Conservation (phyloP, 2,888 invertebrate species). For the Limenitis camilla region DNA sequence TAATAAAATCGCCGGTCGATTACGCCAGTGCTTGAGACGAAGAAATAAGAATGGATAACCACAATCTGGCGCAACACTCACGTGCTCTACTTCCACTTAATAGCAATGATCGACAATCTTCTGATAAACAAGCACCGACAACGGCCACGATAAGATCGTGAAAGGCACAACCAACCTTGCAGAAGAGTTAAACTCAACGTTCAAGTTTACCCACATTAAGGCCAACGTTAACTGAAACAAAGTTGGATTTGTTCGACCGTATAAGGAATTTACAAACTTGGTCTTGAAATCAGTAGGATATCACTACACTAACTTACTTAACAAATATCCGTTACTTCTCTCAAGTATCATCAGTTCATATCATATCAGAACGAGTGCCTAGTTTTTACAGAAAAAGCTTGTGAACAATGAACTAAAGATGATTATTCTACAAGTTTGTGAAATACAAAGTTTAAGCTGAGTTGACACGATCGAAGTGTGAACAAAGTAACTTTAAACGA, state of each 20-base stretch:
- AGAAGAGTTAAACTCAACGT: constrained; percentile 6
- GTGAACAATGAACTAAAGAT: no score
- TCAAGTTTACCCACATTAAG: constrained; percentile 10
- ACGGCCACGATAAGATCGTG: constrained; percentile 2
- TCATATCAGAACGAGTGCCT: no score
- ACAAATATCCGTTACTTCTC: no score
- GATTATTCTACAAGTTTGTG: no score
- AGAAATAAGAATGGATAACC: constrained; percentile 37
- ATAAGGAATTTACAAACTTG: not conserved
- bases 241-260: not conserved
- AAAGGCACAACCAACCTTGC: constrained; percentile 13
- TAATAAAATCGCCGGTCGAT: constrained; percentile 23
- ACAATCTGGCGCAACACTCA: constrained; percentile 12
- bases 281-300: not conserved
- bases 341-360: no score
- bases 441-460: no score
- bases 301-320: not conserved
- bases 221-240: constrained; percentile 5
- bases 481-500: no score
- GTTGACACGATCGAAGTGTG: no score
- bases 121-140: not conserved
- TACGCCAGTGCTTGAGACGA: constrained; percentile 38
- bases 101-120: constrained; percentile 9
- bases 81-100: constrained; percentile 10
- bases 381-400: no score